Conservation (phyloP, 2,797 vertebrate species). For the Eurystomus glaucurus region DNA sequence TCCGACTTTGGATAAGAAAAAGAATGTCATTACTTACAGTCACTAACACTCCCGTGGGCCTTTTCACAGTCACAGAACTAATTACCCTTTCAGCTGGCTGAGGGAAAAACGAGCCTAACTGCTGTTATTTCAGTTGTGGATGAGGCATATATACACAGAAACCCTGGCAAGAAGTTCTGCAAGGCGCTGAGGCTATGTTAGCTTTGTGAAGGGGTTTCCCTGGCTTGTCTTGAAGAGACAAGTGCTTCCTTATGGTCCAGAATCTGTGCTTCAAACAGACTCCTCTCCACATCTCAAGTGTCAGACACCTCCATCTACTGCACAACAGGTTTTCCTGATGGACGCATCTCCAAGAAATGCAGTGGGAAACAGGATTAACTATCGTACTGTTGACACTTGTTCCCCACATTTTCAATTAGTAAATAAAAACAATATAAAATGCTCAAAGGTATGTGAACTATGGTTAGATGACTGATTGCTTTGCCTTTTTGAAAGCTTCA, state of each 20-base stretch:
- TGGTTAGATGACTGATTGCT: not conserved
- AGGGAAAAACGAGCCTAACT: not conserved
- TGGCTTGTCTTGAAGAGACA: not conserved
- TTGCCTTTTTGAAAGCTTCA: not conserved
- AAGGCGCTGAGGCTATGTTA: not conserved
- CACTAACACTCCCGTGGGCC: conserved; percentile 29
- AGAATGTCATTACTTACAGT: conserved; percentile 69
- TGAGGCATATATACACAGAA: not conserved
- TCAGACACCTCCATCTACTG: not conserved
- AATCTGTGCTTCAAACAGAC: not conserved
- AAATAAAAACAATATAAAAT: not conserved
- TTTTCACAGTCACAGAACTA: conserved; percentile 60
- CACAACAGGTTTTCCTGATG: not conserved
- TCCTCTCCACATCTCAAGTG: not conserved
- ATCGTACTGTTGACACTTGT: not conserved
- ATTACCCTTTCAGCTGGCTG: conserved; percentile 66
- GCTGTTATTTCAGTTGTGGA: conserved; percentile 23
- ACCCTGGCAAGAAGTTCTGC: not conserved
- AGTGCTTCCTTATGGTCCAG: not conserved
- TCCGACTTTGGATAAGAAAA: conserved; percentile 58
- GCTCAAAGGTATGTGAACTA: not conserved
- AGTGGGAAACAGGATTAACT: not conserved
- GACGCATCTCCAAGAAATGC: not conserved
- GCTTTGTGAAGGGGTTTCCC: not conserved
- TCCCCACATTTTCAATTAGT: not conserved